Conservation (phyloP, 2,888 invertebrate genomes). For the Deilephila porcellus region DNA sequence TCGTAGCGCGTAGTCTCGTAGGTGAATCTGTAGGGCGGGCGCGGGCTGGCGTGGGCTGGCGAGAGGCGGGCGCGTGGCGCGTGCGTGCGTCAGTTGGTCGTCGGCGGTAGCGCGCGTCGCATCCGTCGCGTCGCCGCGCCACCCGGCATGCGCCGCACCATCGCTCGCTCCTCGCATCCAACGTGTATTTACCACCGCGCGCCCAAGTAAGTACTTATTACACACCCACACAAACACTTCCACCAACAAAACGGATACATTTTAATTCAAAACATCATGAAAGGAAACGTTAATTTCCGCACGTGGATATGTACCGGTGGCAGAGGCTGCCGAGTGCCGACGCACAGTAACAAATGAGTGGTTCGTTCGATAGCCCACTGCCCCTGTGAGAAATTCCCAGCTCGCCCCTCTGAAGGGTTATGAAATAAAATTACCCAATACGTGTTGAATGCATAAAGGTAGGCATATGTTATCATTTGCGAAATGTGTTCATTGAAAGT, state of each 20-base stretch:
- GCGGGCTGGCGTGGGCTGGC: slow-evolving; percentile 48
- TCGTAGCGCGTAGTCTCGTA: slow-evolving; percentile 62
- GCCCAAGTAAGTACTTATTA: slow-evolving; percentile 76
- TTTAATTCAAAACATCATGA: slow-evolving; percentile 56
- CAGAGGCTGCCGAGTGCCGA: slow-evolving; percentile 57
- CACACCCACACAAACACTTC: slow-evolving; percentile 30
- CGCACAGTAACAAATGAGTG: slow-evolving; percentile 78
- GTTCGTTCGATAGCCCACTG: slow-evolving; percentile 84
- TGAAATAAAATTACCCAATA: slow-evolving; percentile 44
- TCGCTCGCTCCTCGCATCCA: slow-evolving; percentile 54
- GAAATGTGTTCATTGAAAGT: neutral
- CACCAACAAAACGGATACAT: neutral
- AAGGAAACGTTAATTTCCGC: slow-evolving; percentile 63
- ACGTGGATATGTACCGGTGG: slow-evolving; percentile 73
- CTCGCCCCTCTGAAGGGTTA: slow-evolving; percentile 72
- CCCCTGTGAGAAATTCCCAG: slow-evolving; percentile 80
- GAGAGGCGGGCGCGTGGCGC: slow-evolving; percentile 71
- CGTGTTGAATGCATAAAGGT: neutral
- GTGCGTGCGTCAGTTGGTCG: slow-evolving; percentile 79
- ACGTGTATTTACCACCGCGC: slow-evolving; percentile 69
- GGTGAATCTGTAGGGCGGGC: slow-evolving; percentile 47
- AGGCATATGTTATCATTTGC: slow-evolving; percentile 2
- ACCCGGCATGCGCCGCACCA: slow-evolving; percentile 68
- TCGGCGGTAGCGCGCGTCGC: slow-evolving; percentile 73
- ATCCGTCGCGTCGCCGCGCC: slow-evolving; percentile 54